Evolutionary conservation across 2,888 invertebrate species (phyloP).

Genomic region (Chalcosyrphus nemorum): DNA sequence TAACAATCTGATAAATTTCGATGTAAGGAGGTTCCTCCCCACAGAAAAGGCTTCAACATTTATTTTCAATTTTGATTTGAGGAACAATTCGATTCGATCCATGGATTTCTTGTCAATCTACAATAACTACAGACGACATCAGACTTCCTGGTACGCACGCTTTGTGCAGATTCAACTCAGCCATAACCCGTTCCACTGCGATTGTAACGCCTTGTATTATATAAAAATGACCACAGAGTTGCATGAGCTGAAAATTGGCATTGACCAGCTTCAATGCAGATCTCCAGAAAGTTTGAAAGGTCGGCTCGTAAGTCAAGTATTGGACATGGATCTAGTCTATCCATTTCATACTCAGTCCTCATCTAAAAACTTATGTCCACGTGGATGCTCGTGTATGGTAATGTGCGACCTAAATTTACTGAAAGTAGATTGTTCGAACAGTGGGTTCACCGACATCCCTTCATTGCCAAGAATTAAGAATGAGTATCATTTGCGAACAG

Average conservation of each 20-base stretch:
- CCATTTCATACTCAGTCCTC: slow-evolving; percentile 78
- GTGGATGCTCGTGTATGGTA: slow-evolving; percentile 83
- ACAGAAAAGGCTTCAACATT: slow-evolving; percentile 84
- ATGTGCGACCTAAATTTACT: slow-evolving; percentile 82
- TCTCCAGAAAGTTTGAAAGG: slow-evolving; percentile 69
- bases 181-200: too few species aligned
- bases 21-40: slow-evolving; percentile 83
- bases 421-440: slow-evolving; percentile 84
- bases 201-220: too few species aligned
- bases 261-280: too few species aligned
- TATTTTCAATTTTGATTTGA: slow-evolving; percentile 77
- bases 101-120: too few species aligned
- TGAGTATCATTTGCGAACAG: slow-evolving; percentile 76
- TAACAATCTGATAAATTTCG: slow-evolving; percentile 83
- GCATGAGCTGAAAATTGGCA: too few species aligned
- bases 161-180: too few species aligned
- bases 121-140: too few species aligned
- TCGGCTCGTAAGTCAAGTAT: slow-evolving; percentile 77
- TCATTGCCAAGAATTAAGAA: too few species aligned
- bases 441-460: slow-evolving; percentile 82
- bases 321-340: slow-evolving; percentile 83
- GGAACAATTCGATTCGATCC: too few species aligned
- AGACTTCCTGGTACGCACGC: too few species aligned
- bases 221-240: too few species aligned
- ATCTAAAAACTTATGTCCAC: slow-evolving; percentile 82